Evolutionary conservation across 2,797 vertebrate genomes (phyloP), one percentile per base, ranked within the genome.

Genomic region (Salarias fasciatus): DNA sequence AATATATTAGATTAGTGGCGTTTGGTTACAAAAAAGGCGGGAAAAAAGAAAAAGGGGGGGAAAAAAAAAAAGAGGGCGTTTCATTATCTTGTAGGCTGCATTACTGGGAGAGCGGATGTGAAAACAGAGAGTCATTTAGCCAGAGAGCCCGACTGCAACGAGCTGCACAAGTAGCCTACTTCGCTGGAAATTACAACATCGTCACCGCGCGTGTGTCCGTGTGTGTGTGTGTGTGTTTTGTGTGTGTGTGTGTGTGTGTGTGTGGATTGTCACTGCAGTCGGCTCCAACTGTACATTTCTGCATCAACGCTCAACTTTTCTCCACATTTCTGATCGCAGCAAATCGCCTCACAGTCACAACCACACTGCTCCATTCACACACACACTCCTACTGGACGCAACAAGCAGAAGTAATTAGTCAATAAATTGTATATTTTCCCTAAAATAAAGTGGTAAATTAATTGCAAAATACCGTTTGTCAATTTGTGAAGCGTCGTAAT

Each of bases 1-100:
- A 93, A 94, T 93, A 91, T 86, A 93, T 94, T 91, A 93, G 86
- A 93, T 90, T 88, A 91, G 85, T 65, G 66, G 83, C 72, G 80
- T 88, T 90, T 84, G 83, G 84, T 84, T 84, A 80, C 59, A 70
- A 69, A 74, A 36, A 40, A 54, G 56, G 49, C 18, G 2, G 18
- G n/a, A n/a, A n/a, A n/a, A n/a, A n/a, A n/a, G n/a, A n/a, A n/a
- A n/a, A n/a, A 24, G n/a, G n/a, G n/a, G n/a, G n/a, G n/a, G 18
- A 24, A 24, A 24, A 18, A 3, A 24, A 24, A 24, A 46, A 64
- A 60, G 50, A 57, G 42, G 60, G 72, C 65, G 82, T 84, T 83
- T 89, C 76, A 83, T 89, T 83, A 84, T 86, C 70, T 79, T 56
- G 75, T 85, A 81, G 77, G 77, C 77, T 83, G 67, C 80, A 54